phyloP scores from a whole-genome alignment of 2,113 vertebrate genomes.

The Nesogale talazaci region DNA sequence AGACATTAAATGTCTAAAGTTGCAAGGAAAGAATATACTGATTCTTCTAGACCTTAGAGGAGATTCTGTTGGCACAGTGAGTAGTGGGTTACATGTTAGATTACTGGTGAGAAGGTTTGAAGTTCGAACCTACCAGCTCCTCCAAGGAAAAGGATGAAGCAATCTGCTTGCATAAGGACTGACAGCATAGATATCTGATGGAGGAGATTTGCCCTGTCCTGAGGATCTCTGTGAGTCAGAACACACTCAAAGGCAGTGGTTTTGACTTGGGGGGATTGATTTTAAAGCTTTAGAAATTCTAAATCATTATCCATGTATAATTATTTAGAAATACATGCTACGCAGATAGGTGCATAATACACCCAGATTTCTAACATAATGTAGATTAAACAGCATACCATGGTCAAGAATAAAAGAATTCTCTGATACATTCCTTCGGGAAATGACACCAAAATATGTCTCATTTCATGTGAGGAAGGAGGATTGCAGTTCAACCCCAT shows the following conservation, averaged over 20 bases:
- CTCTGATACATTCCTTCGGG: neutral
- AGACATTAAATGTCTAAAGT: constrained; percentile 82
- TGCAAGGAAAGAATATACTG: constrained; percentile 40
- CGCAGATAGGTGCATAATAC: neutral
- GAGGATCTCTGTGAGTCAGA: no score
- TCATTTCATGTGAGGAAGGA: neutral
- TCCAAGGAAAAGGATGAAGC: no score
- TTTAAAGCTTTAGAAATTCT: neutral
- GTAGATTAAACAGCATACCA: neutral
- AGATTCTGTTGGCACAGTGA: no score
- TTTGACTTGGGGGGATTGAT: no score
- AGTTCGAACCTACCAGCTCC: no score
- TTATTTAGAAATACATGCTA: constrained; percentile 37
- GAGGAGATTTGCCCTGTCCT: no score
- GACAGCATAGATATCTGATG: no score
- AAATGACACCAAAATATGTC: neutral
- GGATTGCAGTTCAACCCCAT: neutral
- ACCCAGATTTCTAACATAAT: constrained; percentile 15
- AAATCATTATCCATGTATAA: neutral
- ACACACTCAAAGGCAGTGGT: no score
- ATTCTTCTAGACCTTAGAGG: constrained; percentile 26
- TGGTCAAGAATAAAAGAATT: neutral
- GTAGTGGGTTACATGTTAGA: no score
- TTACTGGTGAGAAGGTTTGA: no score
- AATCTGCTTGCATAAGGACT: no score